These are phyloP conservation scores for Pogonophryne albipinna DNA, from an alignment of 2,797 vertebrate genomes.

Conservation along the genomic window DNA sequence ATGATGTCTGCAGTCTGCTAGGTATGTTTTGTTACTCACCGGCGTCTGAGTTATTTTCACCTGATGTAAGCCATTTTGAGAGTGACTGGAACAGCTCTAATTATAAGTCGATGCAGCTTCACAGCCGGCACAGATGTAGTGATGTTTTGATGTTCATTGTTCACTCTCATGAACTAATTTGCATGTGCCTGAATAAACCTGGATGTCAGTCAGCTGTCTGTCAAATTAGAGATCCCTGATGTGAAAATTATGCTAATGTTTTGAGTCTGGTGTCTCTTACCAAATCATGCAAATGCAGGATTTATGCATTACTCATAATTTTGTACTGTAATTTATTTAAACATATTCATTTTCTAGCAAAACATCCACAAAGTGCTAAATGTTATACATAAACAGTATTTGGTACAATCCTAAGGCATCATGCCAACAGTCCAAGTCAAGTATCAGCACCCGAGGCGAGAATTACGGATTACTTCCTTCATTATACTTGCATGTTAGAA, in stretches of 20 bases:
- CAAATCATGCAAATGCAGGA: neutral
- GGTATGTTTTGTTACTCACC: conserved; percentile 6
- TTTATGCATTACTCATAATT: neutral
- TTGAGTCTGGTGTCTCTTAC: conserved; percentile 18
- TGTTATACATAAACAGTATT: conserved; percentile 1
- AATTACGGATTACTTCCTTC: conserved; percentile 44
- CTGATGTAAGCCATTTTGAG: conserved; percentile 36
- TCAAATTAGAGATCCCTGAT: conserved; percentile 33
- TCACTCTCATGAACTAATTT: conserved; percentile 32
- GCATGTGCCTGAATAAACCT: conserved; percentile 16
- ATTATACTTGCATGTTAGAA: conserved; percentile 39
- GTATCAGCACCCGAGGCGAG: neutral
- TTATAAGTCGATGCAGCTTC: conserved; percentile 38
- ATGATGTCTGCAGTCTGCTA: conserved; percentile 3
- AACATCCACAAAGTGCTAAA: conserved; percentile 3
- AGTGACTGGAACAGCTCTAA: conserved; percentile 24
- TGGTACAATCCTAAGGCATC: conserved; percentile 8
- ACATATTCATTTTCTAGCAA: conserved; percentile 11
- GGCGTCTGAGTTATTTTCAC: conserved; percentile 19
- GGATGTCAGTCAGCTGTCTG: conserved; percentile 29
- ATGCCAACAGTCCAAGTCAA: conserved; percentile 16
- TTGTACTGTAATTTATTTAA: conserved; percentile 24
- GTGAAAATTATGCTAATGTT: conserved; percentile 29
- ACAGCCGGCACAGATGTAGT: neutral
- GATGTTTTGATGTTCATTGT: conserved; percentile 44